phyloP scores from a whole-genome alignment of 2,888 invertebrate genomes.

The Lithodes maja region DNA sequence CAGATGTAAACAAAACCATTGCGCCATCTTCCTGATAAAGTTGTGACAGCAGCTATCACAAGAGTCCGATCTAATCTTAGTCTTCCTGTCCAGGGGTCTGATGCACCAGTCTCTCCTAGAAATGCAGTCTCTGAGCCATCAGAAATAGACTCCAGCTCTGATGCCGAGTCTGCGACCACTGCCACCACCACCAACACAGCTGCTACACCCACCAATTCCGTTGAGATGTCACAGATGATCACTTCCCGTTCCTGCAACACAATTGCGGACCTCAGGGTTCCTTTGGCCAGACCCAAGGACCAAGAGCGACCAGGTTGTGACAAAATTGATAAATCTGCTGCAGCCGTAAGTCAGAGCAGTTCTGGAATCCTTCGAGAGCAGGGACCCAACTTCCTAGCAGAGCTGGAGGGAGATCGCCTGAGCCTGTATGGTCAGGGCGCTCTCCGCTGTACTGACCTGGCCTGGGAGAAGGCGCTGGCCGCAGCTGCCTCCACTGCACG shows the following conservation, averaged over 20 bases:
- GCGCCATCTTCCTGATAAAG: constrained; percentile 57
- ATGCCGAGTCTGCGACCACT: constrained; percentile 53
- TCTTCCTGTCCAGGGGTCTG: constrained; percentile 56
- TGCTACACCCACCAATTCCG: constrained; percentile 37
- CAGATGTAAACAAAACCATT: constrained; percentile 29
- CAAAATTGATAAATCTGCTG: constrained; percentile 24
- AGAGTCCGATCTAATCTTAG: constrained; percentile 58
- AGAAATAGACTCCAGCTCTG: constrained; percentile 49
- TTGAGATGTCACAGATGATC: constrained; percentile 9
- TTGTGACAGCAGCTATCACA: constrained; percentile 59
- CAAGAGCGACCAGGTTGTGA: constrained; percentile 31
- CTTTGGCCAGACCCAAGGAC: constrained; percentile 50
- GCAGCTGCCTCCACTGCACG: constrained; percentile 87
- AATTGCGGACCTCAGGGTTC: constrained; percentile 47
- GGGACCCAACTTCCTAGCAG: constrained; percentile 93
- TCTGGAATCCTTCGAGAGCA: constrained; percentile 70
- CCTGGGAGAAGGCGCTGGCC: constrained; percentile 73
- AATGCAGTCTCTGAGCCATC: constrained; percentile 56
- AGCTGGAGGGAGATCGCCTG: constrained; percentile 87
- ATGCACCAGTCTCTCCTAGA: constrained; percentile 49
- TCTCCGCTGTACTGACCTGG: constrained; percentile 75
- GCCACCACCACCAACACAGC: constrained; percentile 55
- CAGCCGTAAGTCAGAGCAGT: constrained; percentile 19
- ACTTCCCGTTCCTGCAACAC: constrained; percentile 14
- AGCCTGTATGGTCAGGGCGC: constrained; percentile 93